Conservation (phyloP, 2,113 vertebrate genomes). For the Seriola dumerili region DNA sequence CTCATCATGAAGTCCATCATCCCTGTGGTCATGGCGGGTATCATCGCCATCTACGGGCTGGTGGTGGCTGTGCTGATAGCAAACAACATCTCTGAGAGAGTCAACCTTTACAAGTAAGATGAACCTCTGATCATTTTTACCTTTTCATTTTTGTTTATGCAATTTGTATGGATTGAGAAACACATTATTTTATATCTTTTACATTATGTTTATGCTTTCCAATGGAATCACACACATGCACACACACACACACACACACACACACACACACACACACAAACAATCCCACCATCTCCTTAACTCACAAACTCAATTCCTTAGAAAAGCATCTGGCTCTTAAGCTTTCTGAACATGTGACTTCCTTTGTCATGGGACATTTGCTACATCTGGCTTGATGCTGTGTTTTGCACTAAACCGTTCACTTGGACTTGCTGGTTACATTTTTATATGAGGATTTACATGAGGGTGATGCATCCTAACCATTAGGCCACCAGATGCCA, state of each 20-base stretch:
- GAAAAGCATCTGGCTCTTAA: not conserved
- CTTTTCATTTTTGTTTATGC: not conserved
- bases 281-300: not conserved
- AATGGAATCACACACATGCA: too few relatives aligned
- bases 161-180: not conserved
- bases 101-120: conserved; percentile 93
- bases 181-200: too few relatives aligned
- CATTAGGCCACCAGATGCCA: not conserved
- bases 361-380: not conserved
- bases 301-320: not conserved
- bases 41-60: conserved; percentile 98
- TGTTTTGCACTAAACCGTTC: not conserved
- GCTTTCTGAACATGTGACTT: not conserved
- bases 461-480: not conserved
- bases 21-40: conserved; percentile 99
- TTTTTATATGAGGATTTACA: not conserved
- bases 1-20: conserved; percentile 99
- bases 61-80: conserved; percentile 99
- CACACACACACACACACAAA: too few relatives aligned
- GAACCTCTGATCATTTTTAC: not conserved
- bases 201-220: too few relatives aligned
- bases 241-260: too few relatives aligned
- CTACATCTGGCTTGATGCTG: not conserved
- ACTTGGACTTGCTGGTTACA: not conserved
- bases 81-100: conserved; percentile 88